Evolutionary conservation across 2,797 vertebrate species (phyloP).

Genomic region (Mycteria americana): DNA sequence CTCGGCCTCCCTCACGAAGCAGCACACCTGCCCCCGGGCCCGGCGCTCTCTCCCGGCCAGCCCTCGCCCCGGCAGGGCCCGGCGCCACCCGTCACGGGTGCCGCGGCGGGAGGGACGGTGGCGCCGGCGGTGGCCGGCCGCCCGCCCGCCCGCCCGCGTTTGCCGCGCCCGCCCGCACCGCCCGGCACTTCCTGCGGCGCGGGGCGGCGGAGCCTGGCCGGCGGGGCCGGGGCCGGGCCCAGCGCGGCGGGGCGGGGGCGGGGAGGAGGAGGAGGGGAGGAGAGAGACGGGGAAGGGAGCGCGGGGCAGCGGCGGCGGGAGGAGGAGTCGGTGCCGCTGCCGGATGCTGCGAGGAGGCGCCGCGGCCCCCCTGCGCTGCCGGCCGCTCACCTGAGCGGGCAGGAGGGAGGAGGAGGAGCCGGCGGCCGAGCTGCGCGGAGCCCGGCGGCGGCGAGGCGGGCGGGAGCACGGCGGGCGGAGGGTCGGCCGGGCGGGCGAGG

Average conservation of each 20-base stretch:
- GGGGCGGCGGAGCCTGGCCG: not conserved
- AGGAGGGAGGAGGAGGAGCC: conserved; percentile 3
- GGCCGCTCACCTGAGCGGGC: conserved; percentile 53
- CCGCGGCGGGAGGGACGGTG: not conserved
- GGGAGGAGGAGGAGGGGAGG: not conserved
- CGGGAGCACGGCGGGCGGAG: not conserved
- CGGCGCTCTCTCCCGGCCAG: too few species aligned
- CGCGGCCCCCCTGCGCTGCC: not conserved
- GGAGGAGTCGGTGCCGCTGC: not conserved
- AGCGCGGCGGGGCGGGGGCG: not conserved
- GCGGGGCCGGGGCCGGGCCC: not conserved
- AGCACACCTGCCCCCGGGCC: not conserved
- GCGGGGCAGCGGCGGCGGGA: not conserved
- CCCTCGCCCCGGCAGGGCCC: not conserved
- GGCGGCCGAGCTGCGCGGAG: not conserved
- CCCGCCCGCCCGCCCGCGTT: not conserved
- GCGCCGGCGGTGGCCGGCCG: not conserved
- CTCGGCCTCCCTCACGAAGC: not conserved
- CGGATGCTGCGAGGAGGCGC: conserved; percentile 40
- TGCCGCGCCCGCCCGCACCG: not conserved
- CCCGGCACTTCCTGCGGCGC: not conserved
- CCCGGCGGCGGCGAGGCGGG: not conserved
- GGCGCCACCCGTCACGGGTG: not conserved
- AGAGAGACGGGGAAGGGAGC: not conserved
- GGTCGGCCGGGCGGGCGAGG: not conserved